Evolutionary conservation across 2,797 vertebrate species (phyloP).

Genomic region (Urophycis tenuis): DNA sequence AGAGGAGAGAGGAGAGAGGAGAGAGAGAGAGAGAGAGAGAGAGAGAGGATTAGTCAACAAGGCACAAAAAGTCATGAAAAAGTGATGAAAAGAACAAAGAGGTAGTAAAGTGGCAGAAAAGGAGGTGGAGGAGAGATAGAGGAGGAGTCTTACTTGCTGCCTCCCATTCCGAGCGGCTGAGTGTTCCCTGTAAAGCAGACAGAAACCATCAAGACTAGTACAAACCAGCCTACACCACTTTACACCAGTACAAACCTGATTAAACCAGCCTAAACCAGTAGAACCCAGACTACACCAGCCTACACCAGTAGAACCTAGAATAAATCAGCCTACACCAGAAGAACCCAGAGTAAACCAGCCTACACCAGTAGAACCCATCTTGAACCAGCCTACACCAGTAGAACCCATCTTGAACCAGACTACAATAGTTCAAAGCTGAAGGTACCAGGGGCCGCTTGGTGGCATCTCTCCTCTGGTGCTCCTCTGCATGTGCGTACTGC

Average conservation of each 20-base stretch:
- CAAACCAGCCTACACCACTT: background rate
- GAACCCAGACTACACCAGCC: background rate
- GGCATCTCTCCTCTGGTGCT: background rate
- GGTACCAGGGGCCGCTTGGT: background rate
- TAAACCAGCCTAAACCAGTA: background rate
- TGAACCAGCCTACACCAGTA: too few relatives aligned
- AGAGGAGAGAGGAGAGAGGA: too few relatives aligned
- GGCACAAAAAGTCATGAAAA: too few relatives aligned
- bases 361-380: background rate
- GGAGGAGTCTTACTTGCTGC: slow-evolving; percentile 82
- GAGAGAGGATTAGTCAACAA: too few relatives aligned
- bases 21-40: too few relatives aligned
- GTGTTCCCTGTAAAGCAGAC: slow-evolving; percentile 76
- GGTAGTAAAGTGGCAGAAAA: too few relatives aligned
- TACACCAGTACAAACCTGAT: background rate
- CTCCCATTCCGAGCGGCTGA: slow-evolving; percentile 95
- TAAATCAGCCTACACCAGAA: background rate
- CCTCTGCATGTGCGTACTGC: background rate
- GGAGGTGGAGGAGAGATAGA: slow-evolving; percentile 57
- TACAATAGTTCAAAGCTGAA: too few relatives aligned
- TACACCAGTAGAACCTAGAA: background rate
- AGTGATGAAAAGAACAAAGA: too few relatives aligned
- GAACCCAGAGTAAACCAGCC: background rate
- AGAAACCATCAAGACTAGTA: background rate
- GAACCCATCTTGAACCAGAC: too few relatives aligned